Percentiles rank a stretch among this genome's conserved stretches.
Conservation (phyloP, 2,797 vertebrate species). For the Epinephelus awoara region DNA sequence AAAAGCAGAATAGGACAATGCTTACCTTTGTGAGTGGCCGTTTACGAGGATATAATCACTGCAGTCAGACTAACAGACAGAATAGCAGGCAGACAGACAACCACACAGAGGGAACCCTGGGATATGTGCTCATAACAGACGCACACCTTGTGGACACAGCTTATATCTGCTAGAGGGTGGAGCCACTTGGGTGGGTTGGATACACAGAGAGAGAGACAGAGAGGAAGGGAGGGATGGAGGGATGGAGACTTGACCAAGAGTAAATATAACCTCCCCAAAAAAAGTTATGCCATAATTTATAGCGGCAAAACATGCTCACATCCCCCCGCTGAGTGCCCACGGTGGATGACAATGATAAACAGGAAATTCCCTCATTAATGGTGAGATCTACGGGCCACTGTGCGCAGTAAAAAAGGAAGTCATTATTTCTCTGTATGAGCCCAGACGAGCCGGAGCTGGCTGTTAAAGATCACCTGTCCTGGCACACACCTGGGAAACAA, state of each 20-base stretch:
- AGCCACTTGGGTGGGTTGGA: slow-evolving; percentile 80
- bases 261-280: slow-evolving; percentile 47
- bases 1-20: neutral
- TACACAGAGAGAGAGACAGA: slow-evolving; percentile 9
- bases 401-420: slow-evolving; percentile 27
- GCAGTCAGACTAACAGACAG: slow-evolving; percentile 55
- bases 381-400: slow-evolving; percentile 31
- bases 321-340: slow-evolving; percentile 29
- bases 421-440: slow-evolving; percentile 32
- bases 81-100: slow-evolving; percentile 65
- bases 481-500: slow-evolving; percentile 42
- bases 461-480: slow-evolving; percentile 47
- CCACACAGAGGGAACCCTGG: slow-evolving; percentile 73
- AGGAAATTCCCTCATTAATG: slow-evolving; percentile 55
- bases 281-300: slow-evolving; percentile 55
- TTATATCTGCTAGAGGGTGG: slow-evolving; percentile 98
- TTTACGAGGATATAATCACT: slow-evolving; percentile 75
- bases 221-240: slow-evolving; percentile 31
- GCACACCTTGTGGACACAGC: slow-evolving; percentile 89
- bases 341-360: slow-evolving; percentile 42
- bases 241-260: slow-evolving; percentile 47
- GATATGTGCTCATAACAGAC: slow-evolving; percentile 88
- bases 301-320: slow-evolving; percentile 50
- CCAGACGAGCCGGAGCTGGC: slow-evolving; percentile 26
- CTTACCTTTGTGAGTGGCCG: slow-evolving; percentile 77